Percentiles rank a stretch among this genome's conserved stretches.
Conservation (phyloP, 2,797 vertebrate species). For the Sebastes baramenuke region DNA sequence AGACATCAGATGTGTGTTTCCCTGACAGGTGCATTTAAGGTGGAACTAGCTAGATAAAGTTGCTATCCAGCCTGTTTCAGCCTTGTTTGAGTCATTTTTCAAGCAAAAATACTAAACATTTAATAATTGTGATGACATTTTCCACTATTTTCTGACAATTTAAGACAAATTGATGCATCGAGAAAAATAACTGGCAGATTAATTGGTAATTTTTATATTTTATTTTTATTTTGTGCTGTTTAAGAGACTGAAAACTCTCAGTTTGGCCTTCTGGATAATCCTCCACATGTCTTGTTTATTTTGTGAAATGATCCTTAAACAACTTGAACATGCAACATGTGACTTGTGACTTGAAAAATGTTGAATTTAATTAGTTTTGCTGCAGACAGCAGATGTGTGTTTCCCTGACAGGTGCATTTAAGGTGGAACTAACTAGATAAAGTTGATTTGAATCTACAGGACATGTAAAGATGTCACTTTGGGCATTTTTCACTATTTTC, state of each 20-base stretch:
- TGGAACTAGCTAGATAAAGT: slow-evolving; percentile 6
- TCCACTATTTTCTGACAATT: not conserved
- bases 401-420: slow-evolving; percentile 42
- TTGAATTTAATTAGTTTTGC: not conserved
- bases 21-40: slow-evolving; percentile 53
- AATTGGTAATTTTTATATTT: too few relatives aligned
- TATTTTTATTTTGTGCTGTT: not conserved
- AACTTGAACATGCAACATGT: not conserved
- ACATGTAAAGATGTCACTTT: not conserved
- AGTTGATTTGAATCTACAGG: too few relatives aligned
- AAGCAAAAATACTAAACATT: too few relatives aligned
- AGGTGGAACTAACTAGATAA: slow-evolving; percentile 30
- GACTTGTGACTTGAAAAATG: not conserved
- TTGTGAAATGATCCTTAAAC: not conserved
- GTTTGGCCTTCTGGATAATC: not conserved
- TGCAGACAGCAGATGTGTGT: not conserved
- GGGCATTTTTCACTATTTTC: not conserved
- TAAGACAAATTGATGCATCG: fast-evolving
- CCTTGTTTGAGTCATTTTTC: too few relatives aligned
- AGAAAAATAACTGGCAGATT: too few relatives aligned
- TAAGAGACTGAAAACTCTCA: fast-evolving
- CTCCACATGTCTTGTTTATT: not conserved
- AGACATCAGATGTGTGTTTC: not conserved
- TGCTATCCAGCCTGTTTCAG: not conserved
- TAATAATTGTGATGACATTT: too few relatives aligned